Evolutionary conservation across 1,140 invertebrate genomes (phyloP).

Genomic region (Thalassaphorura encarpata): DNA sequence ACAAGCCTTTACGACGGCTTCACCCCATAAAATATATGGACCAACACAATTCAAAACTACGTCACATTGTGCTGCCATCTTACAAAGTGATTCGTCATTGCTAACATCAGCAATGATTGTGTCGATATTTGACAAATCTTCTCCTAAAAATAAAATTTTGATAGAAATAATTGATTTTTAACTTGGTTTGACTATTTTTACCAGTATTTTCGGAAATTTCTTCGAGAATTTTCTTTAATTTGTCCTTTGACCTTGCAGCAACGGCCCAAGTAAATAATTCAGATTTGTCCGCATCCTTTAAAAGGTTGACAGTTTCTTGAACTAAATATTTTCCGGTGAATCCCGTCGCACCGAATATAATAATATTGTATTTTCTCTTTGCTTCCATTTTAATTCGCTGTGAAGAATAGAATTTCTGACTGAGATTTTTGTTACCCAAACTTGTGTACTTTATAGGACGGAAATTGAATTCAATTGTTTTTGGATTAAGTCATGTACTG

Average conservation of each 20-base stretch:
- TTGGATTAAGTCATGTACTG: too few species aligned
- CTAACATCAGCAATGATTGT: conserved; percentile 69
- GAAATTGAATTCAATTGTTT: too few species aligned
- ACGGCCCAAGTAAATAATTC: conserved; percentile 53
- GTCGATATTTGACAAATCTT: conserved; percentile 49
- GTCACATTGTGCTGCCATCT: conserved; percentile 62
- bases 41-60: conserved; percentile 78
- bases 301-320: conserved; percentile 46
- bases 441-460: too few species aligned
- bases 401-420: too few species aligned
- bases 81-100: conserved; percentile 54
- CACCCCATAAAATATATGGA: conserved; percentile 79
- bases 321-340: conserved; percentile 72
- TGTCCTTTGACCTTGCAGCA: conserved; percentile 58
- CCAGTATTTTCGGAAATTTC: conserved; percentile 47
- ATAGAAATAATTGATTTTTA: too few species aligned
- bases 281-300: not conserved
- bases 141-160: conserved; percentile 45
- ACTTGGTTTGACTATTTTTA: conserved; percentile 7
- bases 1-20: conserved; percentile 76
- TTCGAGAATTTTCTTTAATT: conserved; percentile 56
- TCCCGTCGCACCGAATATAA: conserved; percentile 76
- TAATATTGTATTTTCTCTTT: conserved; percentile 46
- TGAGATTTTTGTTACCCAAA: too few species aligned
- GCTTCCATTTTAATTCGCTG: too few species aligned